These are phyloP conservation scores for Microcebus tavaratra DNA, from an alignment of 2,113 vertebrate genomes.

Conservation along the genomic window DNA sequence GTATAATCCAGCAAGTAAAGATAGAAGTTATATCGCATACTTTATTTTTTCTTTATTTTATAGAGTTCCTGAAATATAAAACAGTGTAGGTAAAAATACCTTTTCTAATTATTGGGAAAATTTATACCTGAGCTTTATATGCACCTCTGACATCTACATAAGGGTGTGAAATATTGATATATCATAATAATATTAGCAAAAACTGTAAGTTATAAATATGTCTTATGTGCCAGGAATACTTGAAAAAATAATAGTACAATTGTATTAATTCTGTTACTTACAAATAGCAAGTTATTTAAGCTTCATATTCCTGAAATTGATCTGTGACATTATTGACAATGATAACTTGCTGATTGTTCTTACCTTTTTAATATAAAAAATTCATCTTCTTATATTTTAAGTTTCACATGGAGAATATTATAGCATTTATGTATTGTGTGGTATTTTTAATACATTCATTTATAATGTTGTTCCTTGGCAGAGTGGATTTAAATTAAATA, in stretches of 20 bases:
- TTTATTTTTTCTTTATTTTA: neutral
- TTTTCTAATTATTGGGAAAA: neutral
- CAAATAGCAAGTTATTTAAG: neutral
- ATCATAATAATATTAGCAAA: neutral
- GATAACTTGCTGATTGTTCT: neutral
- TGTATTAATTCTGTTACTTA: neutral
- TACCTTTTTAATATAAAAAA: constrained; percentile 8
- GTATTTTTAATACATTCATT: neutral
- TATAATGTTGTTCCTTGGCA: neutral
- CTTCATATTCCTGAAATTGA: neutral
- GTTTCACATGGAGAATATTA: neutral
- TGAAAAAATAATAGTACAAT: neutral
- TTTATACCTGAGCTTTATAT: neutral
- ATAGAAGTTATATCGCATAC: neutral
- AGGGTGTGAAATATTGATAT: neutral
- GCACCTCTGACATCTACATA: neutral
- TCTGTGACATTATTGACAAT: neutral
- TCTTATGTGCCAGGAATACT: neutral
- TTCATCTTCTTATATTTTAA: neutral
- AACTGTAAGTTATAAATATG: neutral
- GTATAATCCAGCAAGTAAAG: neutral
- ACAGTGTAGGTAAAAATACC: neutral
- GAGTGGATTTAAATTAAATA: neutral
- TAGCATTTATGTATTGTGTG: neutral
- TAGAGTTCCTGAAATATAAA: neutral